Evolutionary conservation across 1,140 invertebrate species (phyloP).

Genomic region (Calosoma granatense): DNA sequence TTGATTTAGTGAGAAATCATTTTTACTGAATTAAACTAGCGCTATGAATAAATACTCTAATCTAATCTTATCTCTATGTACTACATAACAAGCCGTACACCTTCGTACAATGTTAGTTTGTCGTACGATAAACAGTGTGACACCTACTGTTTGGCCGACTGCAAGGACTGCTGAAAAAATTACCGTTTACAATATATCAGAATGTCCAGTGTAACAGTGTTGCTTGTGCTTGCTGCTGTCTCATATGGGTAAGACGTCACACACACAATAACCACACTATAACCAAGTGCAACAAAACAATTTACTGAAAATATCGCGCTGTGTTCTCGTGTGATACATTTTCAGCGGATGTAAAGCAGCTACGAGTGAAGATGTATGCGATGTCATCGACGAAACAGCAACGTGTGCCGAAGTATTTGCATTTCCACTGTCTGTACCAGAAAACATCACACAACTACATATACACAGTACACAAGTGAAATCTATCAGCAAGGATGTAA

Average conservation of each 20-base stretch:
- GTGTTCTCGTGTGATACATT: too few species aligned
- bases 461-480: not conserved
- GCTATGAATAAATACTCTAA: conserved; percentile 1
- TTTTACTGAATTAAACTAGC: too few species aligned
- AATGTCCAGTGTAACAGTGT: not conserved
- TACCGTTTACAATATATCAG: not conserved
- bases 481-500: not conserved
- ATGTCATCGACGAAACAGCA: not conserved
- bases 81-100: not conserved
- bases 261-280: too few species aligned
- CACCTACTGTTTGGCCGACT: not conserved
- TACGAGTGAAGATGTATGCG: too few species aligned
- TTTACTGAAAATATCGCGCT: too few species aligned
- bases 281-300: too few species aligned
- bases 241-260: not conserved
- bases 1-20: too few species aligned
- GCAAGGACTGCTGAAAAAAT: not conserved
- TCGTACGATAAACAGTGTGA: not conserved
- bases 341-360: not conserved
- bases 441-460: not conserved
- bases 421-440: not conserved
- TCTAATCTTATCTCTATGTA: conserved; percentile 1
- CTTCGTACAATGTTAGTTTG: not conserved
- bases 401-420: not conserved
- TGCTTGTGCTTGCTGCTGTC: not conserved